A percentile compares a stretch with the other conserved stretches of the same genome.
These are phyloP conservation scores for Melanotaenia pygmaea DNA, from an alignment of 2,797 vertebrate genomes.

Conservation along the genomic window DNA sequence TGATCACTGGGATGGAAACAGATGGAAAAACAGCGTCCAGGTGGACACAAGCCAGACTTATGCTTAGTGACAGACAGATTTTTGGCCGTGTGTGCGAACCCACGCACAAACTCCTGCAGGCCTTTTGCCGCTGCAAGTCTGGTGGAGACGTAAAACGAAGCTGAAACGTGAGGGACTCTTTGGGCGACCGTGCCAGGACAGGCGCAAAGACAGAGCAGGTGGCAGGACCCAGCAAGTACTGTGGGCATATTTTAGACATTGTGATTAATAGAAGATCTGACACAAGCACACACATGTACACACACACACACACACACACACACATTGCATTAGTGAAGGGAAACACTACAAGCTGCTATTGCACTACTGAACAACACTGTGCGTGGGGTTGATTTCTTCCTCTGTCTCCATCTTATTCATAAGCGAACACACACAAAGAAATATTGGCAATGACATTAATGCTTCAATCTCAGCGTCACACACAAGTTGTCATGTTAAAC, in stretches of 20 bases:
- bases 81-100: slow-evolving; percentile 43
- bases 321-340: slow-evolving; percentile 23
- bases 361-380: slow-evolving; percentile 22
- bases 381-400: slow-evolving; percentile 3
- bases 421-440: neutral
- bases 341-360: slow-evolving; percentile 48
- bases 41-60: slow-evolving; percentile 61
- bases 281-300: slow-evolving; percentile 21
- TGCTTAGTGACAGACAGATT: slow-evolving; percentile 60
- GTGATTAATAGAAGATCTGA: slow-evolving; percentile 47
- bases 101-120: slow-evolving; percentile 43
- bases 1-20: slow-evolving; percentile 65
- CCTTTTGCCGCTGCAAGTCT: slow-evolving; percentile 32
- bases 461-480: slow-evolving; percentile 8
- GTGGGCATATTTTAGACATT: slow-evolving; percentile 30
- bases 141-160: slow-evolving; percentile 61
- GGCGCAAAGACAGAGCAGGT: slow-evolving; percentile 59
- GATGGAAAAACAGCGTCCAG: slow-evolving; percentile 66
- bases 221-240: slow-evolving; percentile 54
- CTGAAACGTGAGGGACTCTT: slow-evolving; percentile 56
- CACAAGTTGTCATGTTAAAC: neutral
- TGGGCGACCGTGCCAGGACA: slow-evolving; percentile 29
- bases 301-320: slow-evolving; percentile 30
- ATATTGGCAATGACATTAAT: slow-evolving; percentile 25
- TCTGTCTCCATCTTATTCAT: neutral